Base-by-base conservation (phyloP, 2,113 vertebrate species). In the Leptocoma aspasia region DNA sequence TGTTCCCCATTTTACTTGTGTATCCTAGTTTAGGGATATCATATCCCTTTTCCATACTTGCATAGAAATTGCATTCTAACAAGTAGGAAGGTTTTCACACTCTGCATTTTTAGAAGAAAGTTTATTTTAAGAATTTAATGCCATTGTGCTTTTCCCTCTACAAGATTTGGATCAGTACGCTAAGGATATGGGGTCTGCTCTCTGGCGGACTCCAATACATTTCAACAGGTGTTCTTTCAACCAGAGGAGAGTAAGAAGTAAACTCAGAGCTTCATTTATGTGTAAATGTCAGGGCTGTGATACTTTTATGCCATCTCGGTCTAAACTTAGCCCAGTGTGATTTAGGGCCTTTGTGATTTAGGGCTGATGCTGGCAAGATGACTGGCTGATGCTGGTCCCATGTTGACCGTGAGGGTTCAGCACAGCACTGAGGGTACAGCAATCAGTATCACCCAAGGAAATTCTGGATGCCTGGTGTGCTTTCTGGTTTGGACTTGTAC, bases 361-460 rank as follows among this genome's bases (percentile, higher is more conserved):
- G 59, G 28, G 39, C 31, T 4, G 4, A 6, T 63, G 50, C 45
- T 69, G n/a, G 49, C 44, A 30, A 49, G 53, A 11, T 1, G 3
- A 4, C 6, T 8, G 24, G 22, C 33, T 71, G 16, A 30, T 65
- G 31, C 60, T 28, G 28, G 57, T 82, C 11, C 33, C 27, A 8
- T 0, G 0, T 19, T 72, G 37, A 22, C n/a, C 1, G 0, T 0
- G 4, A 71, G 33, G 35, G 24, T 30, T 94, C 53, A 79, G 39
- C 23, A 22, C 8, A 59, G 41, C 41, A 5, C 10, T 45, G 60
- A 41, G 68, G 81, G 15, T 18, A 16, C 39, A 69, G 15, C 31
- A 57, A 9, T 6, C 39, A 35, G 21, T 49, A 24, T 31, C 2
- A 4, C 44, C 33, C 17, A 22, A 30, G 75, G 75, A 76, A 50